phyloP scores from a whole-genome alignment of 2,113 vertebrate genomes.

The Bos indicus region DNA sequence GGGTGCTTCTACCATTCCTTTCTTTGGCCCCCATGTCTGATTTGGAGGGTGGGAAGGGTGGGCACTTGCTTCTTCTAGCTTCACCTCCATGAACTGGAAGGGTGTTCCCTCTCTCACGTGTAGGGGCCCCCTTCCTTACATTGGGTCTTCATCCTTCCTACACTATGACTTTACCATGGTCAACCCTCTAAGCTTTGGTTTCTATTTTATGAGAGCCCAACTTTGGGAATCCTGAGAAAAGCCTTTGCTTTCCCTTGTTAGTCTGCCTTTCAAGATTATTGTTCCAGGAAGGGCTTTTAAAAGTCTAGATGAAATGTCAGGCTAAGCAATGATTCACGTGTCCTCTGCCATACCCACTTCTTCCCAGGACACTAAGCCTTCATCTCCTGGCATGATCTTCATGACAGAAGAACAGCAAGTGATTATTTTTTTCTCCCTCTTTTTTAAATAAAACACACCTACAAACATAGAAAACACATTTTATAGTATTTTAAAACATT shows the following conservation, averaged over 20 bases:
- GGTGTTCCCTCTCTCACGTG: neutral
- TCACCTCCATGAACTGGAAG: neutral
- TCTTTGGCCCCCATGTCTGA: neutral
- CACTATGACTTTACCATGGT: neutral
- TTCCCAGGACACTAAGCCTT: neutral
- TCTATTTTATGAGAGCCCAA: neutral
- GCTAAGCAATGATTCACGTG: neutral
- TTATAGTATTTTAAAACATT: slow-evolving; percentile 28
- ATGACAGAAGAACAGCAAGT: neutral
- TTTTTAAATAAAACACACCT: neutral
- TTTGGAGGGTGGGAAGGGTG: neutral
- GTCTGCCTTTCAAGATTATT: neutral
- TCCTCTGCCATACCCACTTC: neutral
- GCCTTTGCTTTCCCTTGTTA: neutral
- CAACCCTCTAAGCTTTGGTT: neutral
- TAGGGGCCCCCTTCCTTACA: neutral
- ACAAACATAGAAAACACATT: neutral
- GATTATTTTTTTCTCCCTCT: neutral
- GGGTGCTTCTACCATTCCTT: neutral
- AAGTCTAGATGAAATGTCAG: neutral
- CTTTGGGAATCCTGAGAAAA: neutral
- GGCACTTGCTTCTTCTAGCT: neutral
- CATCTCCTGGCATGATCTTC: neutral
- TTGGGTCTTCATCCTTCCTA: neutral
- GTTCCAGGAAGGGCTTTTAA: neutral